These are phyloP conservation scores for Ruditapes philippinarum DNA, from an alignment of 1,140 invertebrate species.

Conservation along the genomic window DNA sequence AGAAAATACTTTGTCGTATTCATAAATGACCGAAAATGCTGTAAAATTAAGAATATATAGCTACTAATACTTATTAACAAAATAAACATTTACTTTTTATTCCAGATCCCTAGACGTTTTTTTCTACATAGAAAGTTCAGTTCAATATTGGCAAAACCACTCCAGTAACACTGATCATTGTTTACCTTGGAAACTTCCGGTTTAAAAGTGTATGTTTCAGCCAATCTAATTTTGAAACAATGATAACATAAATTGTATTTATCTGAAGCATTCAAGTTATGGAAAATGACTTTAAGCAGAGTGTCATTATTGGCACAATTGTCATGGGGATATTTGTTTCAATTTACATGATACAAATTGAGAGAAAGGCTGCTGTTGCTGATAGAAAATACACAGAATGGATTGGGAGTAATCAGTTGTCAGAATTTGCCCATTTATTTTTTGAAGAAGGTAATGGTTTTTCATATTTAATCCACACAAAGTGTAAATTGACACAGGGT, in stretches of 20 bases:
- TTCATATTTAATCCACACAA: too few relatives aligned
- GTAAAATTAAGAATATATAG: too few relatives aligned
- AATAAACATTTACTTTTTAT: too few relatives aligned
- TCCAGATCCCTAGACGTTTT: too few relatives aligned
- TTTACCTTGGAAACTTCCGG: constrained; percentile 56
- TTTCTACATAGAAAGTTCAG: too few relatives aligned
- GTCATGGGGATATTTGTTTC: constrained; percentile 30
- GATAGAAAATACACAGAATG: constrained; percentile 58
- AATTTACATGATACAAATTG: constrained; percentile 40
- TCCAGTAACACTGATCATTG: constrained; percentile 18
- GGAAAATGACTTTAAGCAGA: constrained; percentile 24
- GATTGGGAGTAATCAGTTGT: constrained; percentile 29
- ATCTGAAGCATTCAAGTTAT: background rate
- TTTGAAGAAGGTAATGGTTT: constrained; percentile 44
- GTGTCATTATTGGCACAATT: constrained; percentile 15
- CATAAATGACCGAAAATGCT: too few relatives aligned
- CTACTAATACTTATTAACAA: too few relatives aligned
- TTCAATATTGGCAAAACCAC: background rate
- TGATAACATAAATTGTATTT: background rate
- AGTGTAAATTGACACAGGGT: too few relatives aligned
- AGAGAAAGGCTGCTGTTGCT: constrained; percentile 46
- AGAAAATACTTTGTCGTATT: too few relatives aligned
- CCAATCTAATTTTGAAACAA: background rate
- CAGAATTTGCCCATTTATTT: constrained; percentile 17
- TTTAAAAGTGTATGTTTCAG: background rate